Evolutionary conservation across 2,113 vertebrate genomes (phyloP).

Genomic region (Ascaphus truei): DNA sequence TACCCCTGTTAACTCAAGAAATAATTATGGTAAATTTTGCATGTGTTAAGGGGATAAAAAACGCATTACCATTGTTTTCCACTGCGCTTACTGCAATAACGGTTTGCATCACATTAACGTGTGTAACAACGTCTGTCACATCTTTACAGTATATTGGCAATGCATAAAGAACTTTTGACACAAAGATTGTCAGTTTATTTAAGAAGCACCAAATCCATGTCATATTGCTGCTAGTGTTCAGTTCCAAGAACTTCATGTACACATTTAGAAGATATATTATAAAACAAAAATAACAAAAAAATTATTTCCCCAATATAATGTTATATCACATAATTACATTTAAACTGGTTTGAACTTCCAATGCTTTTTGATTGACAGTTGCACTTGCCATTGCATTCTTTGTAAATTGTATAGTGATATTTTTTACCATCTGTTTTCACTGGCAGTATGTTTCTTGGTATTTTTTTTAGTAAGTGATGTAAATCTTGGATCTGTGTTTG

Average conservation of each 20-base stretch:
- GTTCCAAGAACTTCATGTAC: neutral
- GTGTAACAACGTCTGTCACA: no score
- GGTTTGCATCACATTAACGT: no score
- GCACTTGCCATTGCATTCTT: neutral
- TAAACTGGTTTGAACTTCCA: neutral
- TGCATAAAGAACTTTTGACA: no score
- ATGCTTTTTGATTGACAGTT: neutral
- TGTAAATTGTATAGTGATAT: constrained; percentile 18
- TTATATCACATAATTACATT: neutral
- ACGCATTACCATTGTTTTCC: no score
- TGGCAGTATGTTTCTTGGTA: constrained; percentile 6
- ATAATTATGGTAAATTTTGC: no score
- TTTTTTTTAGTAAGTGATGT: neutral
- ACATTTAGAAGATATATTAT: neutral
- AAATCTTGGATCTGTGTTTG: constrained; percentile 2
- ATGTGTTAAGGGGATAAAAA: no score
- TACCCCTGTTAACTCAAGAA: no score
- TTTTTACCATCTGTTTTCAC: constrained; percentile 16
- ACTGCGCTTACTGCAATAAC: no score
- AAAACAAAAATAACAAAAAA: neutral
- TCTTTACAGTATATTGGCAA: no score
- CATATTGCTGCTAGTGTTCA: neutral
- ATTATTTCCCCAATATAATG: neutral
- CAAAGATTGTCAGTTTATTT: no score
- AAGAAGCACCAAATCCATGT: neutral